Conservation (phyloP, 2,888 invertebrate species). For the Aproaerema taeniolella region DNA sequence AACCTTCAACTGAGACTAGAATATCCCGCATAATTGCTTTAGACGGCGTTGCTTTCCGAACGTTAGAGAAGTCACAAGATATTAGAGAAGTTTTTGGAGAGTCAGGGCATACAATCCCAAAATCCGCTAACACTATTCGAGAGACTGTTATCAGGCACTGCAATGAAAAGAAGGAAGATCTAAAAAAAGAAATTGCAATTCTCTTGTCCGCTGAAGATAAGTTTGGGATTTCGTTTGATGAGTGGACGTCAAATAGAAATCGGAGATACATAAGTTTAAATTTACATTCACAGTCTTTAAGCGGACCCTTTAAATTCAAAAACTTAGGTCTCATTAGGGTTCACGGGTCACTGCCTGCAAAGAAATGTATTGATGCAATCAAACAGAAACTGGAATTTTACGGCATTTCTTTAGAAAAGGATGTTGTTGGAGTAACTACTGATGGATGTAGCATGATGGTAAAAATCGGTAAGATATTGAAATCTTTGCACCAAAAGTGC, state of each 20-base stretch:
- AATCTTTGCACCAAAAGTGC: conserved; percentile 9
- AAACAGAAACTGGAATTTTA: background rate
- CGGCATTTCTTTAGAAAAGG: conserved; percentile 3
- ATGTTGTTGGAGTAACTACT: conserved; percentile 7
- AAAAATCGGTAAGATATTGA: conserved; percentile 6
- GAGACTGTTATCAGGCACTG: background rate
- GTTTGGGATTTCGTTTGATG: background rate
- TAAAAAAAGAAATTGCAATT: background rate
- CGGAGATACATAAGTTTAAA: conserved; percentile 2
- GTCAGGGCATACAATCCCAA: conserved; percentile 8
- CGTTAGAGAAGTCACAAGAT: background rate
- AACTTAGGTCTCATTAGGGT: conserved; percentile 7
- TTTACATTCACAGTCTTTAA: background rate
- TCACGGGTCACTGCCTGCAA: background rate
- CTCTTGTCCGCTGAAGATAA: background rate
- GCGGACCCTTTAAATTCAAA: background rate
- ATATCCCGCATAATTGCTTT: conserved; percentile 10
- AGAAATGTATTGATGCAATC: background rate
- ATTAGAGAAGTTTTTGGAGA: conserved; percentile 6
- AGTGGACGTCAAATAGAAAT: background rate
- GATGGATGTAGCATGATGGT: conserved; percentile 11
- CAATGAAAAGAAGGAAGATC: too few species aligned
- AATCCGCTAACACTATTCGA: conserved; percentile 8
- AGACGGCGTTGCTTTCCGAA: background rate
- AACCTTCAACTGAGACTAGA: conserved; percentile 6